Evolutionary conservation across 2,113 vertebrate genomes (phyloP), one percentile per base, ranked within the genome.

Genomic region (Syrmaticus mikado): DNA sequence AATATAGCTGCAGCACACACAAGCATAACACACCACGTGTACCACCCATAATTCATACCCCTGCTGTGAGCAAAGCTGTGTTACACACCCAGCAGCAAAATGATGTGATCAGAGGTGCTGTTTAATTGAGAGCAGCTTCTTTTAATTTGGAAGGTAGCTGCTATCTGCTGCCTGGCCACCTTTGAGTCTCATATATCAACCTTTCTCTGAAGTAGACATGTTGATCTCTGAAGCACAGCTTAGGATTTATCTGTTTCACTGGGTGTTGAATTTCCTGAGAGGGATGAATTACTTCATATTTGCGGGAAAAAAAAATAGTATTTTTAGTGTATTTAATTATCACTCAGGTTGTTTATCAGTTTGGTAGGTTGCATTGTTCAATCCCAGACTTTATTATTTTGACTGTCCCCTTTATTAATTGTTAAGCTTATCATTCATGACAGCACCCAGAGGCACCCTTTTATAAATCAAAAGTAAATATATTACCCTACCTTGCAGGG

Each of bases 391-490:
- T 19, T 84, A 30, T 78, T 88, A 22, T 85, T 91, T 85, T 92
- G 65, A 78, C 62, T 78, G 68, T 82, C 46, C 76, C 9, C n/a
- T 57, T 43, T 85, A 93, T 92, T 85, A 92, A 88, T 83, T 85
- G 61, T 90, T 90, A 80, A 78, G n/a, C 24, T 82, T 58, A 81
- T 91, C 34, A 84, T 80, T 92, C 80, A 17, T 94, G 91, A 92
- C 84, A 96, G 71, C 72, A 92, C 60, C 82, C 93, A 92, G 85
- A 92, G 89, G 82, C 65, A 57, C 9, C 36, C 87, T 92, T 91
- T 91, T 91, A 86, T 89, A 96, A 95, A 94, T 94, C 87, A 95
- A 88, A 95, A 94, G 82, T 95, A 94, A 94, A 97, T 92, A 83
- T 86, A 93, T 95, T 87, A 94, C 58, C 52, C 61, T 93, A 88